Evolutionary conservation across 2,888 invertebrate genomes (phyloP), one percentile per base, ranked within the genome.

Genomic region (Hybos culiciformis): DNA sequence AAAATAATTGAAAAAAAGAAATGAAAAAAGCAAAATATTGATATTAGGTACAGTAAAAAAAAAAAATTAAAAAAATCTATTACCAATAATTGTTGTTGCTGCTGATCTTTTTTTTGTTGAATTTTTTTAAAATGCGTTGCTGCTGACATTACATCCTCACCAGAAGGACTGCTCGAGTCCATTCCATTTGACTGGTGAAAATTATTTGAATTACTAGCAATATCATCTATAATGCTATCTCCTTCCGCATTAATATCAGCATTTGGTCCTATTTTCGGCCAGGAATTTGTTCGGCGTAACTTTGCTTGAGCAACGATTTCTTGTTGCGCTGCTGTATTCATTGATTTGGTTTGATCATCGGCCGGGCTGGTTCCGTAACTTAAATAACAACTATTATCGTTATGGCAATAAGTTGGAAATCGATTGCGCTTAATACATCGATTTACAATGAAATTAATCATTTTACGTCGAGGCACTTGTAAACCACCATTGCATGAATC

Each of bases 271-370:
- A 78, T 71, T 49, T 78, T 75, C 1, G 80, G 77, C 52, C 78
- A 80, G 3, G 80, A 81, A 53, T 73, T 73, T n/a, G 77, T 71
- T 43, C 78, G 68, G 21, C 75, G 70, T 37, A 77, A 71, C 55
- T 69, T 64, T 5, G 57, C 55, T 41, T 33, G 39, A n/a, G 47
- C 47, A 6, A 21, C 52, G 32, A 31, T 21, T 26, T 32, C 29
- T 42, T 46, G 19, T n/a, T 24, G 20, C 23, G 33, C 18, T 2
- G 31, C 36, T 18, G 26, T 29, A 20, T 20, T 7, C 21, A 36
- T 52, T 26, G 42, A 41, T 23, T 43, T 47, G 6, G 62, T 57
- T 15, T 24, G n/a, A 18, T 49, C 29, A 45, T 66, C 64, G 39
- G 64, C 62, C 8, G 70, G 68, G 51, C 71, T 71, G 47, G 68